Evolutionary conservation across 2,888 invertebrate genomes (phyloP).

Genomic region (Chrysina gloriosa): DNA sequence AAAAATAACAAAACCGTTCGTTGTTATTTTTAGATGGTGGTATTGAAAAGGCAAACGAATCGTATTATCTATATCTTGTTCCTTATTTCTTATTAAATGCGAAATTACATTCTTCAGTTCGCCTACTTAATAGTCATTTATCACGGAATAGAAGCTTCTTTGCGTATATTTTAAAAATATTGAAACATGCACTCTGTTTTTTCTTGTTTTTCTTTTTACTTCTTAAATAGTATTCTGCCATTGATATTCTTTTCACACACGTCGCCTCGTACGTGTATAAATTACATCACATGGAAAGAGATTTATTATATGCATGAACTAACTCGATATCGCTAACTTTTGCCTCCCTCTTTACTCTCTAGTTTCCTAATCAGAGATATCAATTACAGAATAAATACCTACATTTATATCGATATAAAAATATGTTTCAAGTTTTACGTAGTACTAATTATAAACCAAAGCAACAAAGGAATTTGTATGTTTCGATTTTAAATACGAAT

Average conservation of each 20-base stretch:
- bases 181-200: slow-evolving; percentile 30
- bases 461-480: not conserved
- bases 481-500: slow-evolving; percentile 7
- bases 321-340: slow-evolving; percentile 12
- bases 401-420: slow-evolving; percentile 33
- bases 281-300: slow-evolving; percentile 26
- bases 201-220: slow-evolving; percentile 14
- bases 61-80: not conserved
- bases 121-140: slow-evolving; percentile 9
- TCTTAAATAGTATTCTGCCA: slow-evolving; percentile 32
- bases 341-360: not conserved
- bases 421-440: slow-evolving; percentile 29
- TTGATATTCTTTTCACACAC: slow-evolving; percentile 16
- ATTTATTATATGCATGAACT: not conserved
- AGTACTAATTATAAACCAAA: slow-evolving; percentile 25
- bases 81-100: slow-evolving; percentile 9
- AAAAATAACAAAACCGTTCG: slow-evolving; percentile 22
- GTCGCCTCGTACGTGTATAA: slow-evolving; percentile 2
- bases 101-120: not conserved
- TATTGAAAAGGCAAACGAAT: slow-evolving; percentile 13
- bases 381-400: slow-evolving; percentile 33
- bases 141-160: slow-evolving; percentile 17
- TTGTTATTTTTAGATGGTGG: slow-evolving; percentile 23
- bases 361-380: slow-evolving; percentile 12
- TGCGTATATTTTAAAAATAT: slow-evolving; percentile 25